phyloP scores from a whole-genome alignment of 2,797 vertebrate species.

The Onychomys arenicola region DNA sequence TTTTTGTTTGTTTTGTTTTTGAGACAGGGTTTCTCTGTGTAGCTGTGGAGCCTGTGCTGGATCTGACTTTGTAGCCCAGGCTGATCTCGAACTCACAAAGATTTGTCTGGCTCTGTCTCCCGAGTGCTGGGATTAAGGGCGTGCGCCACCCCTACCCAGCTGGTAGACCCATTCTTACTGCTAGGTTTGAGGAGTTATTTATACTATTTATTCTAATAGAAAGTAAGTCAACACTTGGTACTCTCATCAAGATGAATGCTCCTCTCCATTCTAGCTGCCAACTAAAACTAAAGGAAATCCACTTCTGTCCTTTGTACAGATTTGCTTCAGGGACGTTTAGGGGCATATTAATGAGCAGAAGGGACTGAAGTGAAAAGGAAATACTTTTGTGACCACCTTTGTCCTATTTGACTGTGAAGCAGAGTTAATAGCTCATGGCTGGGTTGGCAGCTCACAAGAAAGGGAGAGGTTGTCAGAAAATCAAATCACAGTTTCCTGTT shows the following conservation, averaged over 20 bases:
- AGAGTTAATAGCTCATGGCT: slow-evolving; percentile 74
- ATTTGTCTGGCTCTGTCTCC: too few relatives aligned
- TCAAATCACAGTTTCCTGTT: slow-evolving; percentile 87
- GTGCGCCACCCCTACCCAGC: too few relatives aligned
- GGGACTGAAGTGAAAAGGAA: slow-evolving; percentile 82
- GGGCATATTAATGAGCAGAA: slow-evolving; percentile 37
- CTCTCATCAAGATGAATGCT: not conserved
- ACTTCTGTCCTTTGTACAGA: not conserved
- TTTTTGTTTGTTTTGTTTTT: too few relatives aligned
- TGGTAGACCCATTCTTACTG: not conserved
- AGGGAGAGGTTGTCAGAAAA: slow-evolving; percentile 84
- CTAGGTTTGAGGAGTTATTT: not conserved
- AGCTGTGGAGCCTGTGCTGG: too few relatives aligned
- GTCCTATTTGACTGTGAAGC: slow-evolving; percentile 67
- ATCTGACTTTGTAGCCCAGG: too few relatives aligned
- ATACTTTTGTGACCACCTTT: slow-evolving; percentile 74
- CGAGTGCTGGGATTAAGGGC: too few relatives aligned
- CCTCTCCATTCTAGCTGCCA: not conserved
- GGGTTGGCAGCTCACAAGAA: slow-evolving; percentile 82
- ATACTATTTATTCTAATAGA: not conserved
- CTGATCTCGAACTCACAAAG: too few relatives aligned
- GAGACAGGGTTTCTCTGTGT: too few relatives aligned
- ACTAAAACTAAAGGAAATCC: not conserved
- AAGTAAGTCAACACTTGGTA: not conserved
- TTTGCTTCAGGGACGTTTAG: slow-evolving; percentile 35